These are phyloP conservation scores for Molossus molossus DNA, from an alignment of 2,797 vertebrate genomes.

Conservation along the genomic window DNA sequence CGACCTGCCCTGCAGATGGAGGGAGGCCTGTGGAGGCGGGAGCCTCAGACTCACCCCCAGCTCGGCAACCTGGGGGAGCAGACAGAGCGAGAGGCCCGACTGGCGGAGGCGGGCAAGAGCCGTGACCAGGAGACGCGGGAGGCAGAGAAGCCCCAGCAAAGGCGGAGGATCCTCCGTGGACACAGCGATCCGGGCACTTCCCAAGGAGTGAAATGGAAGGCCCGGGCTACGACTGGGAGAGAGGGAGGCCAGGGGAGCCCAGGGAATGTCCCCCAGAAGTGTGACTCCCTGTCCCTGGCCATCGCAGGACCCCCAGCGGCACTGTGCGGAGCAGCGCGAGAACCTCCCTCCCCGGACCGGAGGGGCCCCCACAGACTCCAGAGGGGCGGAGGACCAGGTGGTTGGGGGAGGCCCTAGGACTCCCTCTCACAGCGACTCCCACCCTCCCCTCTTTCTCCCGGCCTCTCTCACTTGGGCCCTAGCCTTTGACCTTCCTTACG, in stretches of 20 bases:
- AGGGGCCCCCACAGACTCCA: not conserved
- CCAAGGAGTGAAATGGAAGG: not conserved
- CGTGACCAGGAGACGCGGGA: fast-evolving
- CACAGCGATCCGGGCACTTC: fast-evolving
- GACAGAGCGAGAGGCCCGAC: not conserved
- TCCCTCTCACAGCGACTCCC: fast-evolving
- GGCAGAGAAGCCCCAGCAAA: not conserved
- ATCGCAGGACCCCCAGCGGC: fast-evolving
- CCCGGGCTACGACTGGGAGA: not conserved
- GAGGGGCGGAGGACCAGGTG: fast-evolving
- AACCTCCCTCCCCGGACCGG: fast-evolving
- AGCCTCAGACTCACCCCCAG: not conserved
- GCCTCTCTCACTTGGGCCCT: not conserved
- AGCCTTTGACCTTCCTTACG: not conserved
- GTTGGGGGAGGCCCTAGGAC: not conserved
- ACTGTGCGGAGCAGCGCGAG: fast-evolving
- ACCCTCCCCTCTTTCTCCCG: not conserved
- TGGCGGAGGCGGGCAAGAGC: fast-evolving
- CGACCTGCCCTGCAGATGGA: not conserved
- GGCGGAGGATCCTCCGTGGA: not conserved
- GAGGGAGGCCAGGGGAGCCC: no score
- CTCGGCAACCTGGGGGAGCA: fast-evolving
- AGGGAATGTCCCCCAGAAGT: not conserved
- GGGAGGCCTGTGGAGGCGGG: not conserved
- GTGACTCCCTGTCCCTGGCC: fast-evolving